These are phyloP conservation scores for Bombus sibiricus DNA, from an alignment of 1,140 invertebrate species.

Conservation along the genomic window DNA sequence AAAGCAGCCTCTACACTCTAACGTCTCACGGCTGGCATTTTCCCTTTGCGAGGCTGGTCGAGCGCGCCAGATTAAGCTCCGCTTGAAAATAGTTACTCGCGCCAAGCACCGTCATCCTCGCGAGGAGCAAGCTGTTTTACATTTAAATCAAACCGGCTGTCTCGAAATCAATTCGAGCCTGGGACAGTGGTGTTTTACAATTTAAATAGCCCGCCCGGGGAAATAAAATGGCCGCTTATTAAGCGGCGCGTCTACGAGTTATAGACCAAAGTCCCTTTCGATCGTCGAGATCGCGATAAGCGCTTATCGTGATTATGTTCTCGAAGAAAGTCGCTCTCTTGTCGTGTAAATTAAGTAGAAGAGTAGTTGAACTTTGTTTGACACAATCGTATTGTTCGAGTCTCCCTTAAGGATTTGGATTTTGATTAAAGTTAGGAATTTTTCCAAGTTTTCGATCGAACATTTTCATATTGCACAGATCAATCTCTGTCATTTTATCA, in stretches of 20 bases:
- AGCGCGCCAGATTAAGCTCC: neutral
- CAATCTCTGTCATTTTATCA: neutral
- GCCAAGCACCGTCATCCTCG: neutral
- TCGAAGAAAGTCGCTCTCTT: neutral
- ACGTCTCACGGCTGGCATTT: neutral
- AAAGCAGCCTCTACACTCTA: neutral
- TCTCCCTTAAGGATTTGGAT: neutral
- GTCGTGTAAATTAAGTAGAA: neutral
- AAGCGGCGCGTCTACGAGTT: neutral
- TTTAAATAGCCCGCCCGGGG: constrained; percentile 23
- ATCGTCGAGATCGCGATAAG: neutral
- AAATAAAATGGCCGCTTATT: constrained; percentile 22
- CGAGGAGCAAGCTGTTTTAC: constrained; percentile 18
- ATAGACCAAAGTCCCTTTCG: neutral
- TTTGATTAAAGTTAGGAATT: neutral
- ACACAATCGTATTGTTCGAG: neutral
- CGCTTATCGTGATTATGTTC: neutral
- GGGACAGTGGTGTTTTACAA: constrained; percentile 31
- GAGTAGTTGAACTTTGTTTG: neutral
- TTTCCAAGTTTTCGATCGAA: neutral
- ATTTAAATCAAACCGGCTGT: constrained; percentile 43
- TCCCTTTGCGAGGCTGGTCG: neutral
- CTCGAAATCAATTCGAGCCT: constrained; percentile 31
- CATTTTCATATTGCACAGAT: no score
- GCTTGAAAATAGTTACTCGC: neutral